Evolutionary conservation across 2,113 vertebrate species (phyloP), one percentile per base, ranked within the genome.

Genomic region (Tachycineta bicolor): DNA sequence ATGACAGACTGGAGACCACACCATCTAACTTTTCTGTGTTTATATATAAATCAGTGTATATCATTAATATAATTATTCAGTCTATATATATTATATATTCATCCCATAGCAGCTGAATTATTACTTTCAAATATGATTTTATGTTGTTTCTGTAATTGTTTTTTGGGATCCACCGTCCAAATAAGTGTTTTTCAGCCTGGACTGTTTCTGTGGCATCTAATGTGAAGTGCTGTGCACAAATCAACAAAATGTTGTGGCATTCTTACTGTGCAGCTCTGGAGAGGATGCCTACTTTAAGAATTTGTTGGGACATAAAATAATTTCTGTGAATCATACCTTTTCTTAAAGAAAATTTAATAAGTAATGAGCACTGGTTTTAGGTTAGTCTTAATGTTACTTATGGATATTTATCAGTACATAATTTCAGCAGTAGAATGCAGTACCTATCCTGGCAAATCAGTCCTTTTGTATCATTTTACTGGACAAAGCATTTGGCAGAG

Each of bases 51-150:
- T 74, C 43, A n/a, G 14, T 64, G 37, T 43, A 64, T 33, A n/a
- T n/a, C 29, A 52, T 52, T 21, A 43, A 64, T 53, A n/a, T 28
- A 78, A 43, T n/a, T 43, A 63, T 95, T 93, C 75, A 94, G 76
- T 77, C 71, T 90, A 12, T n/a, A 41, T 88, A n/a, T 89, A 33
- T 96, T 85, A 89, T n/a, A 89, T 78, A 62, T 96, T 96, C 85
- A 81, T 79, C 47, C 58, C 37, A 55, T 46, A 93, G 41, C 47
- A 92, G 53, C 85, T 96, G 63, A 96, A 89, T 58, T 63, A 68
- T 59, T 97, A 96, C 93, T 91, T 90, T 69, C 37, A 95, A 95
- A 92, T 39, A 64, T 74, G 16, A 93, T 90, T 93, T 95, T 87
- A 79, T 79, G 33, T 91, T 94, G 81, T 41, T 62, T 76, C 7